Conservation (phyloP, 1,140 invertebrate genomes). For the Phenacoccus solenopsis region DNA sequence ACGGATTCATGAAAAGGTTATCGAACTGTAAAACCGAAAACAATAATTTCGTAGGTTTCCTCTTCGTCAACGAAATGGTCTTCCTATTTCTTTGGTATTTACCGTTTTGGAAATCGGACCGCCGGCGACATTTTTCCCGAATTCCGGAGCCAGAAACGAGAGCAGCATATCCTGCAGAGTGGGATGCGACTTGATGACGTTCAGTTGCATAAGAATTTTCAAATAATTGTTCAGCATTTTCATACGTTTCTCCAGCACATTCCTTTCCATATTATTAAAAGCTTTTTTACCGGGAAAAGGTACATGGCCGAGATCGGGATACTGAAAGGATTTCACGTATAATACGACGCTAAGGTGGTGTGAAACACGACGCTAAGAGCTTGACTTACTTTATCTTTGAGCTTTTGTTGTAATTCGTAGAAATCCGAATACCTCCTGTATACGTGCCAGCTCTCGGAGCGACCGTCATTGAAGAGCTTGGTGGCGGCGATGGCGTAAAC, state of each 20-base stretch:
- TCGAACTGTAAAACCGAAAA: constrained; percentile 45
- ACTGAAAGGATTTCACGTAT: constrained; percentile 42
- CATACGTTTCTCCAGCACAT: constrained; percentile 76
- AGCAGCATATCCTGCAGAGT: constrained; percentile 54
- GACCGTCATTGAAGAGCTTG: constrained; percentile 43
- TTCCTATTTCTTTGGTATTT: constrained; percentile 25
- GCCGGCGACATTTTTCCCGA: constrained; percentile 49
- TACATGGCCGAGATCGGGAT: constrained; percentile 61
- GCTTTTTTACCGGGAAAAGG: constrained; percentile 86
- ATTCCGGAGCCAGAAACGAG: constrained; percentile 58
- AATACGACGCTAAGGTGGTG: no score
- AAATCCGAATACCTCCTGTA: constrained; percentile 83
- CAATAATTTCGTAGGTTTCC: constrained; percentile 25
- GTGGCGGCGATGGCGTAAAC: constrained; percentile 78
- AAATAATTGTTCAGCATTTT: constrained; percentile 74
- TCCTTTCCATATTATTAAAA: constrained; percentile 80
- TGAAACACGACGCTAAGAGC: not conserved
- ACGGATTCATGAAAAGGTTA: constrained; percentile 58
- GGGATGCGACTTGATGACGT: constrained; percentile 46
- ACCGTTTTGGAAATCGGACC: constrained; percentile 46
- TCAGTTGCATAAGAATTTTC: constrained; percentile 47
- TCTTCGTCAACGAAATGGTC: no score
- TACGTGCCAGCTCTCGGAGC: constrained; percentile 63
- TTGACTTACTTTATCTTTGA: constrained; percentile 49
- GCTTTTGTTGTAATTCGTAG: constrained; percentile 66